A percentile compares a stretch with the other conserved stretches of the same genome.
Conservation (phyloP, 2,888 invertebrate genomes). For the Psococerastis gibbosa region DNA sequence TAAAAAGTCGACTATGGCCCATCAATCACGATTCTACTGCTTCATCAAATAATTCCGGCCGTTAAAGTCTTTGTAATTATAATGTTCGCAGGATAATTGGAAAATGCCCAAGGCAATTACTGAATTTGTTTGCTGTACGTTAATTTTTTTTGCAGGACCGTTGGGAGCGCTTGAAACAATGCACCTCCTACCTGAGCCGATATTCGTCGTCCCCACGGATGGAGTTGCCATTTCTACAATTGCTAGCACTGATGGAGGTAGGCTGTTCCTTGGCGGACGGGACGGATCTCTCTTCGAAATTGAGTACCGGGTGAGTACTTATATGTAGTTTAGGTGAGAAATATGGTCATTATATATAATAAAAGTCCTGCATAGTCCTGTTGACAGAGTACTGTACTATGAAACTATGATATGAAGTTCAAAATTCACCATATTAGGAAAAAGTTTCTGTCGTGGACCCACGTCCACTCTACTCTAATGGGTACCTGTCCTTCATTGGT, state of each 20-base stretch:
- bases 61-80: too few relatives aligned
- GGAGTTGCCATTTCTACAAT: conserved; percentile 69
- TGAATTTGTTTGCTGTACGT: conserved; percentile 21
- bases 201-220: conserved; percentile 81
- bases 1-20: too few relatives aligned
- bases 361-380: not conserved
- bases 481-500: too few relatives aligned
- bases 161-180: conserved; percentile 47
- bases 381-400: too few relatives aligned
- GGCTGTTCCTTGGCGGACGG: conserved; percentile 87
- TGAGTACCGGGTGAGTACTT: conserved; percentile 55
- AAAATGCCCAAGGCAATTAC: too few relatives aligned
- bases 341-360: conserved; percentile 4
- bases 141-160: conserved; percentile 22
- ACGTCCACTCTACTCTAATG: too few relatives aligned
- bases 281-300: conserved; percentile 93
- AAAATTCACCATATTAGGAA: too few relatives aligned
- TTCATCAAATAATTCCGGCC: too few relatives aligned
- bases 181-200: conserved; percentile 84
- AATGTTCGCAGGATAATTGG: too few relatives aligned
- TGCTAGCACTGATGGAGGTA: conserved; percentile 58
- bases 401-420: not conserved
- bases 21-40: too few relatives aligned
- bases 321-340: not conserved
- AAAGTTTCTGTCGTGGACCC: too few relatives aligned